Evolutionary conservation across 1,140 invertebrate genomes (phyloP).

Genomic region (Chelonus insularis): DNA sequence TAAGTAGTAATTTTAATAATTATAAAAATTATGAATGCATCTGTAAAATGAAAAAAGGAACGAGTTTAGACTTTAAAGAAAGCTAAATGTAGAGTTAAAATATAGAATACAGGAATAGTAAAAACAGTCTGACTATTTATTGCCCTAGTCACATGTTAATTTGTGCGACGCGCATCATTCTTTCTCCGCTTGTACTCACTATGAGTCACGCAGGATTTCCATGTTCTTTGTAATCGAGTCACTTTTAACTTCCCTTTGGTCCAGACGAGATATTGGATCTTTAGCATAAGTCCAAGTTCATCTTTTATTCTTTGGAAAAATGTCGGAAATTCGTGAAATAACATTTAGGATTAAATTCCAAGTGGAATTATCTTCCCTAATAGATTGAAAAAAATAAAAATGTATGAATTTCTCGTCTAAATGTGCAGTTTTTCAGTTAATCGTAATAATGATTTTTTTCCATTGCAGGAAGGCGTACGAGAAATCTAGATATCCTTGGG

Average conservation of each 20-base stretch:
- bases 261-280: background rate
- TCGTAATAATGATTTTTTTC: background rate
- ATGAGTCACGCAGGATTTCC: background rate
- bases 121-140: too few relatives aligned
- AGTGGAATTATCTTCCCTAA: too few relatives aligned
- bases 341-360: too few relatives aligned
- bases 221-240: slow-evolving; percentile 14
- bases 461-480: slow-evolving; percentile 44
- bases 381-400: background rate
- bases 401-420: background rate
- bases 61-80: too few relatives aligned
- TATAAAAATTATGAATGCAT: too few relatives aligned
- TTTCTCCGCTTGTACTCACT: background rate
- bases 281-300: too few relatives aligned
- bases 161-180: background rate
- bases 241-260: background rate
- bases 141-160: background rate
- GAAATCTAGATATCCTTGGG: slow-evolving; percentile 44
- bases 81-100: too few relatives aligned
- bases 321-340: too few relatives aligned
- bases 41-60: too few relatives aligned
- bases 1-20: too few relatives aligned
- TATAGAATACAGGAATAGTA: too few relatives aligned
- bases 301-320: too few relatives aligned
- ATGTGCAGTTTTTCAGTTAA: background rate